A percentile compares a stretch with the other conserved stretches of the same genome.
These are phyloP conservation scores for Cyrtodaria siliqua DNA, from an alignment of 2,888 invertebrate species.

Conservation along the genomic window DNA sequence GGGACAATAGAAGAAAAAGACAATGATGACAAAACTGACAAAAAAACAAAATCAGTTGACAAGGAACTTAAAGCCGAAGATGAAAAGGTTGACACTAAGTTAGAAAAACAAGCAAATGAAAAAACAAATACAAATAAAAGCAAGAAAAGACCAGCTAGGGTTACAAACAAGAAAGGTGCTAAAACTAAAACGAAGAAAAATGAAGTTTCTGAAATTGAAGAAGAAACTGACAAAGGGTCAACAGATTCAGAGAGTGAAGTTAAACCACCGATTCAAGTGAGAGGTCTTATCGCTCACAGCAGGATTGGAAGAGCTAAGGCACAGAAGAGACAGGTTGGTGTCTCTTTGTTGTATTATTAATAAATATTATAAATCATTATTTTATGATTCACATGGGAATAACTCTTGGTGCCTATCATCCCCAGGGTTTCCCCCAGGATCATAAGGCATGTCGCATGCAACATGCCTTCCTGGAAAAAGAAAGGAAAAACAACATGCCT, in stretches of 20 bases:
- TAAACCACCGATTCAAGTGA: conserved; percentile 13
- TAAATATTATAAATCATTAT: no score
- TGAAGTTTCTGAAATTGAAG: conserved; percentile 2
- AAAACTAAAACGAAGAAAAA: conserved; percentile 5
- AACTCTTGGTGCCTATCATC: no score
- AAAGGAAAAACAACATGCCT: no score
- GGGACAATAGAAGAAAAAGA: not conserved
- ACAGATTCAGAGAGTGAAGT: conserved; percentile 7
- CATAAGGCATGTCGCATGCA: no score
- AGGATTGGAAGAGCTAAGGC: conserved; percentile 37
- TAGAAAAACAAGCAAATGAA: not conserved
- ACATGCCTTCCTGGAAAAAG: no score
- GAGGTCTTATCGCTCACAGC: conserved; percentile 38
- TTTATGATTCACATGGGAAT: no score
- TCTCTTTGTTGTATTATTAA: no score
- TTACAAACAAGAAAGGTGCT: conserved; percentile 12
- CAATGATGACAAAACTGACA: not conserved
- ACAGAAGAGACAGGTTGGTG: conserved; percentile 57
- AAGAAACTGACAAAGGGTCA: conserved; percentile 25
- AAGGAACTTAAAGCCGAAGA: no score
- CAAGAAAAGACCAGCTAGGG: conserved; percentile 8
- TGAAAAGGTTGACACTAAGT: conserved; percentile 4
- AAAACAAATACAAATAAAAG: not conserved
- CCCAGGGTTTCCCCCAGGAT: no score
- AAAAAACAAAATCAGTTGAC: not conserved